phyloP scores from a whole-genome alignment of 2,797 vertebrate species.

The Serranus cabrilla region DNA sequence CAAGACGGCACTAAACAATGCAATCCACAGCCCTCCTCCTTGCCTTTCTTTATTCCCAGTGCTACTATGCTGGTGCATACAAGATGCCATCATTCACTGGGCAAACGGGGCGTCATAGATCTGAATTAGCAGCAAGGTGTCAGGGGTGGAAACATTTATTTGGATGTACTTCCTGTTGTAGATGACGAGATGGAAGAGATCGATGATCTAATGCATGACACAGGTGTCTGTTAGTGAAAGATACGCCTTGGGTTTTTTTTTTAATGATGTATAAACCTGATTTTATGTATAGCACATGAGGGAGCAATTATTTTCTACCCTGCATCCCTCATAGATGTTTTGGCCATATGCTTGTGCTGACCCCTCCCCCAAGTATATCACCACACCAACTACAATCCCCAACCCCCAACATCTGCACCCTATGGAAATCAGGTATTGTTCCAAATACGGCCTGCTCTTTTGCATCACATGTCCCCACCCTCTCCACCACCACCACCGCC shows the following conservation, averaged over 20 bases:
- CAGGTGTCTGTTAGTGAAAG: conserved; percentile 27
- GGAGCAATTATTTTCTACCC: conserved; percentile 37
- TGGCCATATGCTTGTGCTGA: conserved; percentile 58
- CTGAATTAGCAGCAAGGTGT: conserved; percentile 70
- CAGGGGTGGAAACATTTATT: conserved; percentile 51
- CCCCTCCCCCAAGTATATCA: conserved; percentile 67
- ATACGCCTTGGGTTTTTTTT: conserved; percentile 22
- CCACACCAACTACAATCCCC: conserved; percentile 54
- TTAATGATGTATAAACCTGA: conserved; percentile 17
- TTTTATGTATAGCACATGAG: conserved; percentile 10
- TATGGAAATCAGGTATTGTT: conserved; percentile 82
- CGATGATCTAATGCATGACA: conserved; percentile 32
- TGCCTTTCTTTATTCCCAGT: conserved; percentile 52
- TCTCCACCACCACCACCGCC: conserved; percentile 12
- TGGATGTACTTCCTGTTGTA: conserved; percentile 51
- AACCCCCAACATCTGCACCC: conserved; percentile 69
- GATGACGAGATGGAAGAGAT: conserved; percentile 36
- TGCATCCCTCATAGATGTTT: conserved; percentile 45
- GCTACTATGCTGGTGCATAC: conserved; percentile 34
- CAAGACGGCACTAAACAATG: conserved; percentile 84
- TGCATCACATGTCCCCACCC: conserved; percentile 53
- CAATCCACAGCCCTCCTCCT: conserved; percentile 62
- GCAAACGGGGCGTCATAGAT: conserved; percentile 64
- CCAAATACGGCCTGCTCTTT: conserved; percentile 68
- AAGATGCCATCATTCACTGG: conserved; percentile 57